Evolutionary conservation across 2,888 invertebrate genomes (phyloP).

Genomic region (Plebejus argus): DNA sequence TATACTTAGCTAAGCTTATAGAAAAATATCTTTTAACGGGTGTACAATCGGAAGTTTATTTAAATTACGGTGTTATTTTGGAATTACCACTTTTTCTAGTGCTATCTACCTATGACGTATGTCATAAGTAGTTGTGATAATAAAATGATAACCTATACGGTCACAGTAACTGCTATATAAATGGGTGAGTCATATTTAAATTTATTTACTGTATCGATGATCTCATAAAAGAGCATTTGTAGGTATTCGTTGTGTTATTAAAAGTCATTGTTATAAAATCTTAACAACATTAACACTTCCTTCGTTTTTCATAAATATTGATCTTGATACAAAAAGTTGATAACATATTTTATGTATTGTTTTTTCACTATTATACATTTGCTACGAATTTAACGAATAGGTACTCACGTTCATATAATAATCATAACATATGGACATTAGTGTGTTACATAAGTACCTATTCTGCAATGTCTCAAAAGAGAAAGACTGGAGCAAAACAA

Average conservation of each 20-base stretch:
- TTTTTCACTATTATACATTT: background rate
- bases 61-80: background rate
- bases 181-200: conserved; percentile 80
- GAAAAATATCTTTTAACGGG: background rate
- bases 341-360: background rate
- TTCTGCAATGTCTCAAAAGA: background rate
- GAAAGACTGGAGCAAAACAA: background rate
- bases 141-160: conserved; percentile 77
- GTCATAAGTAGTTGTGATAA: conserved; percentile 56
- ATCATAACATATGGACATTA: background rate
- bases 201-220: conserved; percentile 80
- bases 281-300: background rate
- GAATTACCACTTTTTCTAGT: conserved; percentile 38
- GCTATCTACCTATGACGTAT: conserved; percentile 49
- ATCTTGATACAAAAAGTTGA: background rate
- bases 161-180: conserved; percentile 71
- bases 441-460: background rate
- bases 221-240: conserved; percentile 64
- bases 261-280: conserved; percentile 42
- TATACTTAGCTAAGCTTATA: conserved; percentile 27
- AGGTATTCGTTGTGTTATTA: conserved; percentile 41
- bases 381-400: background rate
- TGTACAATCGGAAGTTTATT: background rate
- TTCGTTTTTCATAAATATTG: background rate
- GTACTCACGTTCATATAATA: background rate